phyloP scores from a whole-genome alignment of 2,797 vertebrate genomes.

The Parambassis ranga region DNA sequence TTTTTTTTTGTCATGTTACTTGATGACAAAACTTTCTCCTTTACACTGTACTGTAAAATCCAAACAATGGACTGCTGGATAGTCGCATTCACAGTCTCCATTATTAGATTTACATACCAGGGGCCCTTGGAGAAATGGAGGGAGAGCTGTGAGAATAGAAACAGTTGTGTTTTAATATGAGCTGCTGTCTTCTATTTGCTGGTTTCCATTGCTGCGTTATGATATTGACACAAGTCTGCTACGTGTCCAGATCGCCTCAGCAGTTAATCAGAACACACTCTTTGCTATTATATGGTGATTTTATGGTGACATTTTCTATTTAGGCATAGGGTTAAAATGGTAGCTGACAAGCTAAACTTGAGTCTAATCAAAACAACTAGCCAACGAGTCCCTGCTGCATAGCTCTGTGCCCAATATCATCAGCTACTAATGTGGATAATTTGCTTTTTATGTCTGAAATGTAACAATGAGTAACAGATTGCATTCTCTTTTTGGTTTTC shows the following conservation, averaged over 20 bases:
- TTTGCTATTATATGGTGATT: background rate
- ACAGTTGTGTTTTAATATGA: constrained; percentile 56
- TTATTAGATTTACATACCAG: constrained; percentile 75
- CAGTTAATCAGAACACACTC: background rate
- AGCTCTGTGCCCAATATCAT: background rate
- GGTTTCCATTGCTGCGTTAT: constrained; percentile 22
- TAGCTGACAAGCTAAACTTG: background rate
- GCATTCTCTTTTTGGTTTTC: background rate
- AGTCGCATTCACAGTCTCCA: constrained; percentile 41
- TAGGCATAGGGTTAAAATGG: background rate
- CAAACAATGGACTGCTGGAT: constrained; percentile 61
- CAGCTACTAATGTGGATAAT: background rate
- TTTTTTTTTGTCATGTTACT: constrained; percentile 9
- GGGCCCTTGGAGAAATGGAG: constrained; percentile 49
- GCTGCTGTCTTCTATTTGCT: constrained; percentile 25
- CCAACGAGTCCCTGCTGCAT: background rate
- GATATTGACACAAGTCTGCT: constrained; percentile 23
- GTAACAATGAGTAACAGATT: background rate
- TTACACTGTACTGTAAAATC: constrained; percentile 46
- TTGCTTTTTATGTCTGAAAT: background rate
- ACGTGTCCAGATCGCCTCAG: constrained; percentile 8
- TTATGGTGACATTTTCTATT: background rate
- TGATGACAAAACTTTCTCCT: constrained; percentile 24
- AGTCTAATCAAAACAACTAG: background rate
- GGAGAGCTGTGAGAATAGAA: constrained; percentile 48